Percentiles rank a stretch among this genome's conserved stretches.
Conservation (phyloP, 2,888 invertebrate genomes). For the Drosophila limbata region DNA sequence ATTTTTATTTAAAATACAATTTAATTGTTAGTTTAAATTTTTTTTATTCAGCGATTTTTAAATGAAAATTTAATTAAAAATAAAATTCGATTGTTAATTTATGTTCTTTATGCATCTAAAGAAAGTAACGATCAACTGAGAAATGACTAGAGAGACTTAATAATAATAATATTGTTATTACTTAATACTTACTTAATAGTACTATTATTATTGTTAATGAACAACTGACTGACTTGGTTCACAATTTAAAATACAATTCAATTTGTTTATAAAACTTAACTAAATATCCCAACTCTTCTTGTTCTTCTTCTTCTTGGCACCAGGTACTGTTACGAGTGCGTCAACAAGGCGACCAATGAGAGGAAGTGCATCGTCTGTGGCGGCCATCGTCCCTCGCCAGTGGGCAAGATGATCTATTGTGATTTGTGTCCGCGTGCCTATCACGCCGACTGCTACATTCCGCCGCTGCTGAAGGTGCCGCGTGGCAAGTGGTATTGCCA, state of each 20-base stretch:
- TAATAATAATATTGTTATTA: background rate
- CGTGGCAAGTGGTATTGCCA: constrained; percentile 96
- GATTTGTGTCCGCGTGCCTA: constrained; percentile 96
- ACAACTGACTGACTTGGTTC: background rate
- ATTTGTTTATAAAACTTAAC: background rate
- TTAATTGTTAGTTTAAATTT: too few relatives aligned
- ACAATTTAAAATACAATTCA: too few relatives aligned
- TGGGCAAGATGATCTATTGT: constrained; percentile 91
- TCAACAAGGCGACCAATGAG: constrained; percentile 96
- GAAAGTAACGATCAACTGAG: too few relatives aligned
- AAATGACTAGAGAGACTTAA: too few relatives aligned
- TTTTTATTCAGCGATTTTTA: too few relatives aligned
- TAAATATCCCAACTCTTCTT: background rate
- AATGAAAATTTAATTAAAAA: too few relatives aligned
- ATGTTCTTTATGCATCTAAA: too few relatives aligned
- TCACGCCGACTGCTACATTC: constrained; percentile 97
- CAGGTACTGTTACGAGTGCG: constrained; percentile 98
- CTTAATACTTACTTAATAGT: too few relatives aligned
- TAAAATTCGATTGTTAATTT: too few relatives aligned
- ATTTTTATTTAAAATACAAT: too few relatives aligned
- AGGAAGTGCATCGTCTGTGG: constrained; percentile 98
- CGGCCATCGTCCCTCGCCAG: constrained; percentile 87
- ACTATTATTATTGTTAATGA: background rate
- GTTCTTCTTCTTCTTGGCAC: background rate
- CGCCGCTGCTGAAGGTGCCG: constrained; percentile 93